Evolutionary conservation across 2,113 vertebrate genomes (phyloP).

Genomic region (Pleuronectes platessa): DNA sequence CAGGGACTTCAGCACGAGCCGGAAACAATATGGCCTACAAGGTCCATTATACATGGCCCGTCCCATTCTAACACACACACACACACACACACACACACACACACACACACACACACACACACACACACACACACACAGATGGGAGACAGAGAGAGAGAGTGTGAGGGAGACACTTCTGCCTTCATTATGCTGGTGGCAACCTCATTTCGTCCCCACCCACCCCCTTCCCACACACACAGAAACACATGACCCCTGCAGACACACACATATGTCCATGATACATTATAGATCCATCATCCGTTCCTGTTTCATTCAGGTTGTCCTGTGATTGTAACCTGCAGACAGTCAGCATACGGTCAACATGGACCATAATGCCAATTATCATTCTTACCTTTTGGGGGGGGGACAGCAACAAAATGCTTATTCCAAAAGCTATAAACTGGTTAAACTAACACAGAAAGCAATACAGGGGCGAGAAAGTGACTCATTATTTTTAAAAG

Average conservation of each 20-base stretch:
- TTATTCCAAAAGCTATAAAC: neutral
- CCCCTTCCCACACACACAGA: conserved; percentile 19
- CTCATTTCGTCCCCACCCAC: conserved; percentile 35
- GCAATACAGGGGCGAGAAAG: neutral
- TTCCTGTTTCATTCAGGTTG: neutral
- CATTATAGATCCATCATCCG: conserved; percentile 35
- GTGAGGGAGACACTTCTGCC: neutral
- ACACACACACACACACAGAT: conserved; percentile 18
- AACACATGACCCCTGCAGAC: conserved; percentile 33
- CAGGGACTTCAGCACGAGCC: conserved; percentile 65
- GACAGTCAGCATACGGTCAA: neutral
- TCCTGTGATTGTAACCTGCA: neutral
- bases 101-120: too few relatives aligned
- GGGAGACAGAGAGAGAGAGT: neutral
- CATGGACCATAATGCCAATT: too few relatives aligned
- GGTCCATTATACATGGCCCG: conserved; percentile 58
- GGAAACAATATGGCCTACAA: conserved; percentile 70
- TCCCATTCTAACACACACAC: conserved; percentile 20
- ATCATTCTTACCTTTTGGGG: too few relatives aligned
- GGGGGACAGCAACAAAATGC: neutral
- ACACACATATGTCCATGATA: conserved; percentile 18
- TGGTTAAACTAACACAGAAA: neutral
- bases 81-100: conserved; percentile 29
- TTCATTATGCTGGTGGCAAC: conserved; percentile 63
- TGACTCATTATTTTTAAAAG: neutral